Conservation (phyloP, 2,888 invertebrate genomes). For the Scaptomyza flava region DNA sequence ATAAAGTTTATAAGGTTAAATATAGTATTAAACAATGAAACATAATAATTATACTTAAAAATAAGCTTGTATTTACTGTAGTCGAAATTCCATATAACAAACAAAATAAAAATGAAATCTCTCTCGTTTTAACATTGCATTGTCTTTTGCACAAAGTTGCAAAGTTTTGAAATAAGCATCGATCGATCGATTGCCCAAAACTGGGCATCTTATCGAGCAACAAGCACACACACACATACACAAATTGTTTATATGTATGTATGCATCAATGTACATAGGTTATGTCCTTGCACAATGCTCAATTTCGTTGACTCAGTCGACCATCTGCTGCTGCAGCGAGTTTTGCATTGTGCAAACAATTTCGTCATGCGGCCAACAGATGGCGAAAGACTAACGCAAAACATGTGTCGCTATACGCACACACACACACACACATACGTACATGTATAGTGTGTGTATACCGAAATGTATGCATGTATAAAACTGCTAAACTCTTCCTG, state of each 20-base stretch:
- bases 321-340: constrained; percentile 1
- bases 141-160: not conserved
- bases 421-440: not conserved
- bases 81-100: too few species aligned
- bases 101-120: too few species aligned
- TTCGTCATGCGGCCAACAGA: constrained; percentile 52
- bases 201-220: constrained; percentile 40
- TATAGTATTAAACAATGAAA: too few species aligned
- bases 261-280: not conserved
- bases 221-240: constrained; percentile 22
- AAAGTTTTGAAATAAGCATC: not conserved
- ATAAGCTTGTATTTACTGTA: too few species aligned
- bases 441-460: not conserved
- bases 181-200: constrained; percentile 10
- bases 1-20: too few species aligned
- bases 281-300: constrained; percentile 55
- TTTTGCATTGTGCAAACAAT: constrained; percentile 38
- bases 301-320: constrained; percentile 11
- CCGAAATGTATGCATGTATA: not conserved
- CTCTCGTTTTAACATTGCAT: not conserved
- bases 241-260: not conserved
- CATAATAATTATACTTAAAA: too few species aligned
- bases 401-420: constrained; percentile 44
- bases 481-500: constrained; percentile 18
- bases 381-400: constrained; percentile 40